Percentiles rank a stretch among this genome's conserved stretches.
phyloP scores from a whole-genome alignment of 2,113 vertebrate species.

The Chamaea fasciata region DNA sequence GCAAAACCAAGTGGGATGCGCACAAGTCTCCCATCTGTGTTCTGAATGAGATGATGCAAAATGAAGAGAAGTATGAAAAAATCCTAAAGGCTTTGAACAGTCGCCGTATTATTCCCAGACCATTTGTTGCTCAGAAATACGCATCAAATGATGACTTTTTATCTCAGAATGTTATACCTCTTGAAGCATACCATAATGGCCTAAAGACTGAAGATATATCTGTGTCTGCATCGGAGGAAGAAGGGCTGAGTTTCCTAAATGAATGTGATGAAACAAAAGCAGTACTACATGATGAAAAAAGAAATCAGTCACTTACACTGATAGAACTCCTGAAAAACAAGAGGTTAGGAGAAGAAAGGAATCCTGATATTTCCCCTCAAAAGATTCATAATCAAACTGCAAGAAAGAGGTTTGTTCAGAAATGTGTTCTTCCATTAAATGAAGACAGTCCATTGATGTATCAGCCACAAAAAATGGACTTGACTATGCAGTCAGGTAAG shows the following conservation, averaged over 20 bases:
- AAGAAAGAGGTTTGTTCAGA: slow-evolving; percentile 84
- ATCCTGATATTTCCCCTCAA: slow-evolving; percentile 71
- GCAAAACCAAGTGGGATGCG: slow-evolving; percentile 82
- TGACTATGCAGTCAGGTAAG: slow-evolving; percentile 86
- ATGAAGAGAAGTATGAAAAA: slow-evolving; percentile 83
- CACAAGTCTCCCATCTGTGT: slow-evolving; percentile 89
- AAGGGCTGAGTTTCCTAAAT: slow-evolving; percentile 74
- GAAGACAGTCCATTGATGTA: slow-evolving; percentile 79
- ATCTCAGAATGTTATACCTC: slow-evolving; percentile 79
- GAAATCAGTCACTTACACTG: slow-evolving; percentile 80
- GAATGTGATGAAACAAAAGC: slow-evolving; percentile 78
- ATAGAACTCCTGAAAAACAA: slow-evolving; percentile 87
- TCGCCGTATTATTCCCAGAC: slow-evolving; percentile 78
- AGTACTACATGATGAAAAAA: slow-evolving; percentile 74
- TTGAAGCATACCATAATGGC: slow-evolving; percentile 83
- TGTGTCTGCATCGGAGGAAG: slow-evolving; percentile 74
- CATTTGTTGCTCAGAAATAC: slow-evolving; percentile 82
- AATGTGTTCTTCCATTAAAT: slow-evolving; percentile 81
- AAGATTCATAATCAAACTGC: slow-evolving; percentile 78
- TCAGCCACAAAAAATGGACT: slow-evolving; percentile 81
- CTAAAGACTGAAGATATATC: slow-evolving; percentile 82
- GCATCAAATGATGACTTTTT: slow-evolving; percentile 79
- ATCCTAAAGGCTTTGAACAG: slow-evolving; percentile 88
- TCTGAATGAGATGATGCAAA: slow-evolving; percentile 89
- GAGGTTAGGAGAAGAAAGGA: slow-evolving; percentile 82